phyloP scores from a whole-genome alignment of 2,888 invertebrate species.

The Keiferia lycopersicella region DNA sequence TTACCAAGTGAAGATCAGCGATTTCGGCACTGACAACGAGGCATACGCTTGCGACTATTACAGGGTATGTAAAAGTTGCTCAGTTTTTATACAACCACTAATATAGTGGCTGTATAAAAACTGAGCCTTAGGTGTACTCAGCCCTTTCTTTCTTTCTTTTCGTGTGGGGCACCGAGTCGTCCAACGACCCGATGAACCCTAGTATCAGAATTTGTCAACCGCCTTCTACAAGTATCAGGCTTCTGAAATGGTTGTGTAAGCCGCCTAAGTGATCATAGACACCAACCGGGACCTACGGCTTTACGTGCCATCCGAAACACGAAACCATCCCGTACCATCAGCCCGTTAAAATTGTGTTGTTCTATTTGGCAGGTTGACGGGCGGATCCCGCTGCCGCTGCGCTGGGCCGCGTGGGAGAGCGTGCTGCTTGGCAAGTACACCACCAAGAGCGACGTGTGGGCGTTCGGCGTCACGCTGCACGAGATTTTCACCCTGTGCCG shows the following conservation, averaged over 20 bases:
- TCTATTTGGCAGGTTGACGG: constrained; percentile 79
- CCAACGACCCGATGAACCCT: too few species aligned
- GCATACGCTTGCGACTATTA: constrained; percentile 91
- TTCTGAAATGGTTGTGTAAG: too few species aligned
- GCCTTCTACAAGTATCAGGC: too few species aligned
- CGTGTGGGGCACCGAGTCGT: too few species aligned
- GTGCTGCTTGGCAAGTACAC: constrained; percentile 91
- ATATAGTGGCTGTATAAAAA: too few species aligned
- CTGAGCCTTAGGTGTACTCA: too few species aligned
- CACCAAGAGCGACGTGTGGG: constrained; percentile 95
- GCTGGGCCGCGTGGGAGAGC: constrained; percentile 96
- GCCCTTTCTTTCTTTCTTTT: too few species aligned
- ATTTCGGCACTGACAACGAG: constrained; percentile 93
- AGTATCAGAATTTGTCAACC: too few species aligned
- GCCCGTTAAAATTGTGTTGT: background rate
- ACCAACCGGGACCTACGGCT: too few species aligned
- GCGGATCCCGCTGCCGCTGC: constrained; percentile 88
- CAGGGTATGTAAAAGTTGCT: constrained; percentile 53
- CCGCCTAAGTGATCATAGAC: too few species aligned
- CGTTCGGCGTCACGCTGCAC: constrained; percentile 93
- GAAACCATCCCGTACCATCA: too few species aligned
- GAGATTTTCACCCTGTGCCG: constrained; percentile 91
- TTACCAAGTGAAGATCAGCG: constrained; percentile 91
- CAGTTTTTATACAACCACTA: background rate
- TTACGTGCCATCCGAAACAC: too few species aligned